Conservation (phyloP, 2,113 vertebrate genomes). For the Etia nguti region DNA sequence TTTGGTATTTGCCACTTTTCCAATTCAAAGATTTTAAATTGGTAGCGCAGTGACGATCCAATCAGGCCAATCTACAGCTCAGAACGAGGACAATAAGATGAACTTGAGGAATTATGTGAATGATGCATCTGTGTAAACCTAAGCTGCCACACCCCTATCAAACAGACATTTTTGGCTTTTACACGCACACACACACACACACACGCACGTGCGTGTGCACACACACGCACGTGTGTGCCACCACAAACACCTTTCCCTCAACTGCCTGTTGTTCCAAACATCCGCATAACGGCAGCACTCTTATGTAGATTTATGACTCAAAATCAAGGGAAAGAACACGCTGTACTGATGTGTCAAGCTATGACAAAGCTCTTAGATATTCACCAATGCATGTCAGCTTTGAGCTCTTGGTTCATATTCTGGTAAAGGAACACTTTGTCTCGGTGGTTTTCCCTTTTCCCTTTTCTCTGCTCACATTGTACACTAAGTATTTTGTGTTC, state of each 20-base stretch:
- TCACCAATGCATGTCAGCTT: neutral
- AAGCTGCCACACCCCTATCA: constrained; percentile 32
- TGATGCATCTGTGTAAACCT: constrained; percentile 15
- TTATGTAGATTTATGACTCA: constrained; percentile 32
- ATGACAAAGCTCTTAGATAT: constrained; percentile 40
- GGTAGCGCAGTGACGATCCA: neutral
- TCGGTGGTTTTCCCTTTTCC: constrained; percentile 10
- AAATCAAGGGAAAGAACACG: constrained; percentile 20
- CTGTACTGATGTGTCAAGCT: constrained; percentile 13
- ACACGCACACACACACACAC: neutral
- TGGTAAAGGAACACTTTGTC: constrained; percentile 11
- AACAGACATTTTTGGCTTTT: neutral
- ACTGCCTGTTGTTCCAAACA: neutral
- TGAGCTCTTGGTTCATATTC: neutral
- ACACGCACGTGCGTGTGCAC: neutral
- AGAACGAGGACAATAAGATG: neutral
- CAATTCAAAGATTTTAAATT: neutral
- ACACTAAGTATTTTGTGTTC: constrained; percentile 53
- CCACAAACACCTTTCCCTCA: constrained; percentile 46
- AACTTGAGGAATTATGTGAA: neutral
- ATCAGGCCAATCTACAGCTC: neutral
- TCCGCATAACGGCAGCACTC: constrained; percentile 11
- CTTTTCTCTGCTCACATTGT: constrained; percentile 30
- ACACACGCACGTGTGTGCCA: neutral
- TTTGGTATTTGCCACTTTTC: neutral